These are phyloP conservation scores for Rhizoglyphus robini DNA, from an alignment of 1,140 invertebrate species.

Conservation along the genomic window DNA sequence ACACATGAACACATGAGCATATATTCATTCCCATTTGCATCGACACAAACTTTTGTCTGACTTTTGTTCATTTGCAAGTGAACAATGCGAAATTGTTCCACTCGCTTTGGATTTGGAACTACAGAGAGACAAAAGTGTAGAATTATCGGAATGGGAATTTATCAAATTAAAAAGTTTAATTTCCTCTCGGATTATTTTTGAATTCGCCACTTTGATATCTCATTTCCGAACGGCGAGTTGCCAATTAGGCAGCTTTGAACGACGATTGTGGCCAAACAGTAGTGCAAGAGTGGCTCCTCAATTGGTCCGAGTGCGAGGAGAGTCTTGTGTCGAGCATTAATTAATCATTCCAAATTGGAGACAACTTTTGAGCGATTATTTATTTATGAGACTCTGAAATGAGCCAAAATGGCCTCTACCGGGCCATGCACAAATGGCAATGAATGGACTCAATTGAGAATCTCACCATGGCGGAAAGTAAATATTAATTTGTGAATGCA, in stretches of 20 bases:
- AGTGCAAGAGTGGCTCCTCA: background rate
- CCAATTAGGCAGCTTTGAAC: background rate
- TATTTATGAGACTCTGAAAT: background rate
- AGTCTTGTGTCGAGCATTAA: background rate
- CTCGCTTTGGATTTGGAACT: too few species aligned
- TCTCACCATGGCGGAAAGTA: too few species aligned
- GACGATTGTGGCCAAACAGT: background rate
- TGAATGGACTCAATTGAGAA: too few species aligned
- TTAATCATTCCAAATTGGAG: background rate
- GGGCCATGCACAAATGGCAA: too few species aligned
- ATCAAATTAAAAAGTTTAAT: constrained; percentile 15
- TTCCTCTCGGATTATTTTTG: constrained; percentile 10
- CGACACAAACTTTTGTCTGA: background rate
- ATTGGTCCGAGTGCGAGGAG: background rate
- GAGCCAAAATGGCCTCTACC: too few species aligned
- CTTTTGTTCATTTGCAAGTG: too few species aligned
- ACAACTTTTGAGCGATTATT: background rate
- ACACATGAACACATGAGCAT: background rate
- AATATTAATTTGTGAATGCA: too few species aligned
- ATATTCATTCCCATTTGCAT: background rate
- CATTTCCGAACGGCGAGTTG: background rate
- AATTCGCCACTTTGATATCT: background rate
- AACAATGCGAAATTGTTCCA: too few species aligned
- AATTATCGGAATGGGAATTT: background rate
- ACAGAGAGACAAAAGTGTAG: too few species aligned